A percentile compares a stretch with the other conserved stretches of the same genome.
Conservation (phyloP, 2,888 invertebrate genomes). For the Diplazon laetatorius region DNA sequence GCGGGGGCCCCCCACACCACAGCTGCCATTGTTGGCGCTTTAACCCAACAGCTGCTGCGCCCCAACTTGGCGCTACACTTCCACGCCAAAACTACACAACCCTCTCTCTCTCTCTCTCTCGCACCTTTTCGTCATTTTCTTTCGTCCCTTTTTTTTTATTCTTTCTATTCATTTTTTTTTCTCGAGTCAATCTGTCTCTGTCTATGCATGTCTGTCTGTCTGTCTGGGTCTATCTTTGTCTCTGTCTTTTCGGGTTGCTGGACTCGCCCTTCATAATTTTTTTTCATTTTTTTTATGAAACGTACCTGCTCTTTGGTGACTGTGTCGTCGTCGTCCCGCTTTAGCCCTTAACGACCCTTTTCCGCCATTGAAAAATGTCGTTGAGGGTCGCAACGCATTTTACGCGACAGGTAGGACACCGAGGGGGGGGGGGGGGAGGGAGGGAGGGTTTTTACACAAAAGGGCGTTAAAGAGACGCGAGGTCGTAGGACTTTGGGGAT, state of each 20-base stretch:
- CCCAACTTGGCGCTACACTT: slow-evolving; percentile 66
- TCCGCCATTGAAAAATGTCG: slow-evolving; percentile 38
- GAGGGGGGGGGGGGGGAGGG: too few relatives aligned
- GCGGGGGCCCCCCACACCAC: slow-evolving; percentile 74
- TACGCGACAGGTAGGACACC: slow-evolving; percentile 11
- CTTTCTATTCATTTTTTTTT: background rate
- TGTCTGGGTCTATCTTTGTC: too few relatives aligned
- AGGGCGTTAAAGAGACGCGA: background rate
- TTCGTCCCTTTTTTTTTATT: background rate
- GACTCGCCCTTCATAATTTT: slow-evolving; percentile 41
- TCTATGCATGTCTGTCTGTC: too few relatives aligned
- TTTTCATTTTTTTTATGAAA: slow-evolving; percentile 58
- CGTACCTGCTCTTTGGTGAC: slow-evolving; percentile 54
- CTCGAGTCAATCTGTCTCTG: slow-evolving; percentile 12
- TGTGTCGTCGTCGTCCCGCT: slow-evolving; percentile 15
- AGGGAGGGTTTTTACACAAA: background rate
- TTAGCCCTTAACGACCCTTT: slow-evolving; percentile 29
- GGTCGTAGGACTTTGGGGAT: background rate
- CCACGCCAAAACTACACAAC: slow-evolving; percentile 53
- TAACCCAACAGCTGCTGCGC: slow-evolving; percentile 81
- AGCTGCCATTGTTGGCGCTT: slow-evolving; percentile 80
- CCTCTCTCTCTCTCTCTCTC: slow-evolving; percentile 43
- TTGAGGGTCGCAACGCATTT: background rate
- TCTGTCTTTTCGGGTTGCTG: background rate
- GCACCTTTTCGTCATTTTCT: slow-evolving; percentile 31